These are phyloP conservation scores for Hippocampus comes DNA, from an alignment of 2,113 vertebrate genomes.

Conservation along the genomic window DNA sequence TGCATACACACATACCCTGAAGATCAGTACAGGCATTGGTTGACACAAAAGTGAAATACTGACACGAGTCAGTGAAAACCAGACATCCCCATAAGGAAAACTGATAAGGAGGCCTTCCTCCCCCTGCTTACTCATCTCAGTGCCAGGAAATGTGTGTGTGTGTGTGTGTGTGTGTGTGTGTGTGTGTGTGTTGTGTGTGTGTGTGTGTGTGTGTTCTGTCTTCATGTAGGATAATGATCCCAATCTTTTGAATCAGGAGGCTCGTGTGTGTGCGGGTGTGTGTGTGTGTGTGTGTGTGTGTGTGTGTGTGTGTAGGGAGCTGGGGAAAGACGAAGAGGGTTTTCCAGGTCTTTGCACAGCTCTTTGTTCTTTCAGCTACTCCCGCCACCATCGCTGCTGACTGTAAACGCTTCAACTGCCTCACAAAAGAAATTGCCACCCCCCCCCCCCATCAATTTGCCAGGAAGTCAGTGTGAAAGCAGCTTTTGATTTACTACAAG, in stretches of 20 bases:
- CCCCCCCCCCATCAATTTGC: slow-evolving; percentile 13
- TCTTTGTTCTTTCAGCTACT: slow-evolving; percentile 47
- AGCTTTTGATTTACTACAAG: slow-evolving; percentile 64
- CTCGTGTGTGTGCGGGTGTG: no score
- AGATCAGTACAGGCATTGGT: slow-evolving; percentile 33
- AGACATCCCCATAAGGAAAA: slow-evolving; percentile 55
- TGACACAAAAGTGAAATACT: slow-evolving; percentile 12
- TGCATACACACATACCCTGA: slow-evolving; percentile 14
- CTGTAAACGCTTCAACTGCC: slow-evolving; percentile 47
- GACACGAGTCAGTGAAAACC: slow-evolving; percentile 52
- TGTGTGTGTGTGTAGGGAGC: slow-evolving; percentile 5
- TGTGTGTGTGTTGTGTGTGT: no score
- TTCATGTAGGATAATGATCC: no score
- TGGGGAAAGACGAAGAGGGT: slow-evolving; percentile 29
- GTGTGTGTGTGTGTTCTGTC: no score
- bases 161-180: not conserved
- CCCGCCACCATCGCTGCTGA: slow-evolving; percentile 26
- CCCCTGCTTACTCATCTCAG: slow-evolving; percentile 24
- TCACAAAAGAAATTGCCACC: slow-evolving; percentile 45
- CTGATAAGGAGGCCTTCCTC: slow-evolving; percentile 56
- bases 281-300: no score
- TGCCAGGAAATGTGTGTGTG: slow-evolving; percentile 19
- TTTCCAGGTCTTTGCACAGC: slow-evolving; percentile 26
- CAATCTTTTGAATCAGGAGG: no score
- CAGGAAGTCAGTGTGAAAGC: slow-evolving; percentile 6